phyloP scores from a whole-genome alignment of 2,113 vertebrate genomes.

The Phylloscopus trochiloides region DNA sequence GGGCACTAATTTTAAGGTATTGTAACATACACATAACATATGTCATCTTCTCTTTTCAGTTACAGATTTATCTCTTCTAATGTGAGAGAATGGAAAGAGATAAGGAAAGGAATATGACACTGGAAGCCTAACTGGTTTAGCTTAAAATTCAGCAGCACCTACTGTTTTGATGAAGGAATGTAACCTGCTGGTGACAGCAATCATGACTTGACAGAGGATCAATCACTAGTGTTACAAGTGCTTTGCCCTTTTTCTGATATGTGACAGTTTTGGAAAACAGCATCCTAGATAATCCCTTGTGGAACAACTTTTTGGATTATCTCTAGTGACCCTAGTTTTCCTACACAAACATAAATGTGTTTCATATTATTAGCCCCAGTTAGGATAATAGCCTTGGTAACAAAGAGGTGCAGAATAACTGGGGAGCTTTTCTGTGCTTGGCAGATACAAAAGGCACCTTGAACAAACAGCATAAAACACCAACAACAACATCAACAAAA shows the following conservation, averaged over 20 bases:
- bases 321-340: conserved; percentile 64
- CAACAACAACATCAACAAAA: background rate
- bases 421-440: background rate
- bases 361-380: conserved; percentile 25
- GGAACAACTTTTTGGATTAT: conserved; percentile 68
- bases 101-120: background rate
- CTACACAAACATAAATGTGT: conserved; percentile 3
- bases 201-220: conserved; percentile 54
- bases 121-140: background rate
- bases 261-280: conserved; percentile 63
- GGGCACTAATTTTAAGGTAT: background rate
- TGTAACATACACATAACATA: background rate
- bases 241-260: conserved; percentile 51
- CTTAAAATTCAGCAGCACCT: background rate
- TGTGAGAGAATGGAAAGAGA: background rate
- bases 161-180: conserved; percentile 19
- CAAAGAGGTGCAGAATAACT: conserved; percentile 9
- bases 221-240: conserved; percentile 15
- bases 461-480: conserved; percentile 13
- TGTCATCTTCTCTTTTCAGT: background rate
- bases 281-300: conserved; percentile 58
- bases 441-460: conserved; percentile 17
- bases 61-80: background rate
- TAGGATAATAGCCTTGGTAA: conserved; percentile 33
- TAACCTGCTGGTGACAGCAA: conserved; percentile 47